Conservation (phyloP, 1,140 invertebrate genomes). For the Drosophila simulans region DNA sequence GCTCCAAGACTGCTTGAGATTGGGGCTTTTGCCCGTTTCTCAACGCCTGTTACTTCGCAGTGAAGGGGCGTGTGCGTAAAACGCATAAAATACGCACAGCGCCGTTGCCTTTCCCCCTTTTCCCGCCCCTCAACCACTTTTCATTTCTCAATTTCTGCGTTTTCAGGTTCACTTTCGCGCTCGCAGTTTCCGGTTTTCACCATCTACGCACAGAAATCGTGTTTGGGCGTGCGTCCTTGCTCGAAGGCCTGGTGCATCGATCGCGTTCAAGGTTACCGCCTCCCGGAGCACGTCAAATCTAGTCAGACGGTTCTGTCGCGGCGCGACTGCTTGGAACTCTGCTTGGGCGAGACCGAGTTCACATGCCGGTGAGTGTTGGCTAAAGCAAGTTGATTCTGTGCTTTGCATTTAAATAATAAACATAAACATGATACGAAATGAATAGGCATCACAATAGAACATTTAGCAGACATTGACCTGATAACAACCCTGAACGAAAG, state of each 20-base stretch:
- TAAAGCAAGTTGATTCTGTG: not conserved
- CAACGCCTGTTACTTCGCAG: constrained; percentile 83
- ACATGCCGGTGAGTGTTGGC: constrained; percentile 91
- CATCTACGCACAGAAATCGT: constrained; percentile 97
- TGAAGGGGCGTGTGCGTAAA: constrained; percentile 84
- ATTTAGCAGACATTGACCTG: too few species aligned
- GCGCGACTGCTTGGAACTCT: constrained; percentile 94
- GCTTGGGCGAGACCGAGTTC: constrained; percentile 94
- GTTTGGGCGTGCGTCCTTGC: constrained; percentile 93
- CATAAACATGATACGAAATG: not conserved
- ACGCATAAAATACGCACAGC: constrained; percentile 58
- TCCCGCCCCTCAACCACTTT: constrained; percentile 21
- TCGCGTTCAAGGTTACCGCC: constrained; percentile 93
- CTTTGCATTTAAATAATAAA: too few species aligned
- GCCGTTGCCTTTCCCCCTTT: constrained; percentile 57
- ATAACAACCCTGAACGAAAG: too few species aligned
- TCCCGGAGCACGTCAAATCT: constrained; percentile 90
- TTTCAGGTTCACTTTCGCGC: constrained; percentile 93
- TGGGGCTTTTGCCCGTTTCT: constrained; percentile 54
- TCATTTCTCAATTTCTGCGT: constrained; percentile 22
- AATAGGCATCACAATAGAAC: too few species aligned
- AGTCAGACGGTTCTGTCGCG: constrained; percentile 90
- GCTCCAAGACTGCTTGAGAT: constrained; percentile 7
- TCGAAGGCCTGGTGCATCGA: constrained; percentile 97
- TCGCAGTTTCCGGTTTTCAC: constrained; percentile 98